These are phyloP conservation scores for Plotosus lineatus DNA, from an alignment of 2,113 vertebrate species.

Conservation along the genomic window DNA sequence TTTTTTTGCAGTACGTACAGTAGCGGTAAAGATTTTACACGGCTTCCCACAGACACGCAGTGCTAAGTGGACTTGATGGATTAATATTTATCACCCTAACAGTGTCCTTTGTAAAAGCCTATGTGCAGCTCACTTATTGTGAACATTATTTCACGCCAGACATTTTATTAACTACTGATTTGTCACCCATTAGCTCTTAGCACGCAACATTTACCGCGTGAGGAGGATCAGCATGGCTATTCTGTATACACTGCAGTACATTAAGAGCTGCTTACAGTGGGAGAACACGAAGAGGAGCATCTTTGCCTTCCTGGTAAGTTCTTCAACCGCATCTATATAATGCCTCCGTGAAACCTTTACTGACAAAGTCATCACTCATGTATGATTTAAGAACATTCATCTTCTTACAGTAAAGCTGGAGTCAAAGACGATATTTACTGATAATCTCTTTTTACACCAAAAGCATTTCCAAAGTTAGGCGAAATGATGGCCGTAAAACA, in stretches of 20 bases:
- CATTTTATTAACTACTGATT: slow-evolving; percentile 62
- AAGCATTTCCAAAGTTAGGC: neutral
- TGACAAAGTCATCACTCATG: slow-evolving; percentile 32
- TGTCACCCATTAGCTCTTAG: slow-evolving; percentile 83
- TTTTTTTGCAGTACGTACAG: neutral
- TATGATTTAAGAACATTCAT: slow-evolving; percentile 27
- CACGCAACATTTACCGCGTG: slow-evolving; percentile 90
- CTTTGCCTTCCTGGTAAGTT: slow-evolving; percentile 91
- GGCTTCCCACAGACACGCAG: neutral
- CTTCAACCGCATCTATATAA: slow-evolving; percentile 16
- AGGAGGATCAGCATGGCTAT: slow-evolving; percentile 90
- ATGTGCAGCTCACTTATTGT: slow-evolving; percentile 61
- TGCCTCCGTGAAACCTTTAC: slow-evolving; percentile 36
- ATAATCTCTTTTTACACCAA: neutral
- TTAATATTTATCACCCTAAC: slow-evolving; percentile 47
- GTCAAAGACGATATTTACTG: neutral
- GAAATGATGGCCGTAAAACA: neutral
- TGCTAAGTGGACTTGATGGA: slow-evolving; percentile 46
- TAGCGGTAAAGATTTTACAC: slow-evolving; percentile 10
- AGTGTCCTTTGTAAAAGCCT: slow-evolving; percentile 50
- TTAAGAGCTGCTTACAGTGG: slow-evolving; percentile 98
- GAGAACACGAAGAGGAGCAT: slow-evolving; percentile 86
- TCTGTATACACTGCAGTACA: slow-evolving; percentile 91
- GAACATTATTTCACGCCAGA: slow-evolving; percentile 64
- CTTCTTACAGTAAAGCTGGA: slow-evolving; percentile 9